These are phyloP conservation scores for Anisognathus igniventris DNA, from an alignment of 2,797 vertebrate species.

Conservation along the genomic window DNA sequence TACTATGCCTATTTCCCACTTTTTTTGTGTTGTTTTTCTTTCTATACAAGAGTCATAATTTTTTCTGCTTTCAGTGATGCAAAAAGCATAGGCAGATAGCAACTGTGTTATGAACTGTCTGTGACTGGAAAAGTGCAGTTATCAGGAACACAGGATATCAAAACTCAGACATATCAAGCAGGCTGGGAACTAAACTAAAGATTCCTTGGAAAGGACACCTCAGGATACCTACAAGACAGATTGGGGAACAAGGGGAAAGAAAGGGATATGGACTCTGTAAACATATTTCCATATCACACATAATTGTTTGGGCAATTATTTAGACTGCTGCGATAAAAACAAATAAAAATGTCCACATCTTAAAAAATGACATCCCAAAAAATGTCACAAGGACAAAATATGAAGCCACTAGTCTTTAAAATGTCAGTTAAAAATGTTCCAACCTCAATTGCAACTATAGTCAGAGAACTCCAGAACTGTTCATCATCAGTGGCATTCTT, in stretches of 20 bases:
- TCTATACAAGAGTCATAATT: not conserved
- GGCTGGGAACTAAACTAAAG: not conserved
- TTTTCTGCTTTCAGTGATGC: not conserved
- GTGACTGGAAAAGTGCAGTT: not conserved
- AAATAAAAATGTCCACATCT: not conserved
- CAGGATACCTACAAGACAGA: not conserved
- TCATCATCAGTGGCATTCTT: not conserved
- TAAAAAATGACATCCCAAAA: not conserved
- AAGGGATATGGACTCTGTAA: not conserved
- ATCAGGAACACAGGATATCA: not conserved
- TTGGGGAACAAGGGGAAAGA: accelerated
- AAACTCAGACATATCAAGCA: not conserved
- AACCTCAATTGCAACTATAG: not conserved
- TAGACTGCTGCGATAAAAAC: not conserved
- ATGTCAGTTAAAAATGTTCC: not conserved
- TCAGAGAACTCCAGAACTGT: not conserved
- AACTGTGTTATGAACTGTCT: not conserved
- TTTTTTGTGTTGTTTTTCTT: not conserved
- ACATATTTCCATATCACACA: not conserved
- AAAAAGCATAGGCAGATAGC: not conserved
- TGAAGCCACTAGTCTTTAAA: not conserved
- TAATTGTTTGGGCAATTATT: not conserved
- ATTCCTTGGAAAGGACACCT: not conserved
- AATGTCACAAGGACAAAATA: not conserved
- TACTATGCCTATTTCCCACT: not conserved